Base-by-base conservation (phyloP, 1,140 invertebrate genomes). In the Ceratina japonica region DNA sequence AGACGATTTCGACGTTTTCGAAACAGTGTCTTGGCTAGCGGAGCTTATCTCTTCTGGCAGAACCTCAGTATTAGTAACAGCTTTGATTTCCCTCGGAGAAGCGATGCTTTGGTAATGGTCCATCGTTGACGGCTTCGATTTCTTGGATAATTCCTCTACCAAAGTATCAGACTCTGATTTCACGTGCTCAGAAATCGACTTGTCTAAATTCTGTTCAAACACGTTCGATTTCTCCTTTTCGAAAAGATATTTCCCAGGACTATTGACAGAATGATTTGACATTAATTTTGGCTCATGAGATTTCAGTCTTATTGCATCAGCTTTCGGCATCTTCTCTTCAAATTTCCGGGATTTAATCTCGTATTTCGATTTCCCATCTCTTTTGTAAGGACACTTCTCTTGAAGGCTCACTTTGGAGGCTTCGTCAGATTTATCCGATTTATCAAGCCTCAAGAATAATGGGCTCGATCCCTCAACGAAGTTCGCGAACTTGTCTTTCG, bases 311-410 rank as follows among this genome's bases (percentile, higher is more conserved):
- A 86, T 79, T 51, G 89, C 52, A 58, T 91, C 88, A 0, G 82
- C 80, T 44, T 84, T 88, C 0, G 92, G 92, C 92, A 93, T 93
- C 81, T 90, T 92, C 18, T 92, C 92, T 61, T 93, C 91, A 66
- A 90, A 93, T 49, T 92, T 92, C 16, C 88, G 86, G 2, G 90
- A 79, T 22, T 87, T 91, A 8, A 89, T 63, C n/a, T 92, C 89
- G 24, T 92, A 91, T n/a, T 90, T 91, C 0, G 80, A 58, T 63
- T 89, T 70, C 22, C 64, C 78, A 37, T 77, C 81, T 62, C 79
- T 61, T 49, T 82, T 85, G 24, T 27, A 51, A 27, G 44, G 22
- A 68, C 76, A 79, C 58, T 85, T 85, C 58, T 86, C 69, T 10
- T 27, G 56, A 20, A 37, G 69, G 64, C 3, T 72, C 72, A n/a